Evolutionary conservation across 2,888 invertebrate genomes (phyloP).

Genomic region (Mesopsocus fuscifrons): DNA sequence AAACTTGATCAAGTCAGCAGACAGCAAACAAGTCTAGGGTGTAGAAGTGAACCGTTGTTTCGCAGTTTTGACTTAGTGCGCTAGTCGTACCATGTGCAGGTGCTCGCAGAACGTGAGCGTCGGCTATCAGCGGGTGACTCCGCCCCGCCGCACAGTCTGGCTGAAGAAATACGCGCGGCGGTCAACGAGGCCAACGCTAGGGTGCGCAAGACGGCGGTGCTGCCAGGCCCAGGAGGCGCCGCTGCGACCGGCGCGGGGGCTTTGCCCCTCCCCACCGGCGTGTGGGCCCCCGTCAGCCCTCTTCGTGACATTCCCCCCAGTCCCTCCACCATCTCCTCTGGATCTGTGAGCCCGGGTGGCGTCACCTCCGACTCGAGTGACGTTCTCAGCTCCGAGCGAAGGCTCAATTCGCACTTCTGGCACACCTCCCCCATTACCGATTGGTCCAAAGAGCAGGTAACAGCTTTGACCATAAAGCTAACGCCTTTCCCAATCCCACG

Average conservation of each 20-base stretch:
- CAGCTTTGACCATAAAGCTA: too few species aligned
- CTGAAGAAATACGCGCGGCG: slow-evolving; percentile 74
- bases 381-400: slow-evolving; percentile 18
- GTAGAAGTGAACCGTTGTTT: too few species aligned
- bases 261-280: neutral
- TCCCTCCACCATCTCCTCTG: slow-evolving; percentile 35
- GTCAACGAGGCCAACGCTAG: slow-evolving; percentile 75
- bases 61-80: too few species aligned
- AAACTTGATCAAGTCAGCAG: too few species aligned
- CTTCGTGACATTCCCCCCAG: slow-evolving; percentile 23
- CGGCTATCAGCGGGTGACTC: slow-evolving; percentile 29
- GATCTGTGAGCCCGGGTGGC: slow-evolving; percentile 37
- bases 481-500: too few species aligned
- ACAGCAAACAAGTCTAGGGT: too few species aligned
- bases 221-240: neutral
- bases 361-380: slow-evolving; percentile 1
- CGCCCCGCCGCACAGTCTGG: slow-evolving; percentile 46
- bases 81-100: too few species aligned
- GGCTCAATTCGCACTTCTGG: slow-evolving; percentile 42
- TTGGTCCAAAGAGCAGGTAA: slow-evolving; percentile 60
- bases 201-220: slow-evolving; percentile 23
- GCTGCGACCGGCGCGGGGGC: too few species aligned
- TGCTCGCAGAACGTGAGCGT: slow-evolving; percentile 67
- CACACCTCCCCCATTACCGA: slow-evolving; percentile 51
- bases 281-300: slow-evolving; percentile 11